These are phyloP conservation scores for Ctenopoma multispine DNA, from an alignment of 2,797 vertebrate species.

Conservation along the genomic window DNA sequence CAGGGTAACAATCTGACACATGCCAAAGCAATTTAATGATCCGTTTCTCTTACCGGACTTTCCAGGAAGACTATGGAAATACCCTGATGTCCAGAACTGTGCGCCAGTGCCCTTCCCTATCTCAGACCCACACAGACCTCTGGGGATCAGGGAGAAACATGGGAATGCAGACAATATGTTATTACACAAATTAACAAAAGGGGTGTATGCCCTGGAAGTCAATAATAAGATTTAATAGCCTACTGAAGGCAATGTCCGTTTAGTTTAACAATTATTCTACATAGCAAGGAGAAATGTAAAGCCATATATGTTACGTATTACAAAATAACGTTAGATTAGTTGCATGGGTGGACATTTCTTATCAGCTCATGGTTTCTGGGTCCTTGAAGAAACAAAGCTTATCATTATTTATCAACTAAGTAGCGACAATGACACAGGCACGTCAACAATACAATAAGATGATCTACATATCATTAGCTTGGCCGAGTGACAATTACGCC, in stretches of 20 bases:
- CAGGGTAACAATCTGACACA: conserved; percentile 34
- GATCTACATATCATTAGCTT: background rate
- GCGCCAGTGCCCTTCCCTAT: conserved; percentile 18
- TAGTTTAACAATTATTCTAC: background rate
- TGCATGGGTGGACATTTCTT: background rate
- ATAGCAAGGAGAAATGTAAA: background rate
- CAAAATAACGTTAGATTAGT: background rate
- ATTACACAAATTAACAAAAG: conserved; percentile 69
- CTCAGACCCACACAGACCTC: conserved; percentile 24
- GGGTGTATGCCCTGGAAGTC: conserved; percentile 25
- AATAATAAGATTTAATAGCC: conserved; percentile 31
- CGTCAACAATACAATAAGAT: background rate
- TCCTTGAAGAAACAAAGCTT: background rate
- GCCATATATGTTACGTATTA: background rate
- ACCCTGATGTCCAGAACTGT: conserved; percentile 28
- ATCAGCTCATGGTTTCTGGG: background rate
- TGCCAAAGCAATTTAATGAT: conserved; percentile 41
- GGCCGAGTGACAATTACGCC: background rate
- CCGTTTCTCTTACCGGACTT: conserved; percentile 8
- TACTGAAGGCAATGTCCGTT: conserved; percentile 8
- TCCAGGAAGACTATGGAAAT: conserved; percentile 33
- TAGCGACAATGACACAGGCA: conserved; percentile 7
- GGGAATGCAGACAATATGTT: conserved; percentile 64
- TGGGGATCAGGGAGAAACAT: conserved; percentile 37
- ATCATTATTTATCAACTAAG: conserved; percentile 10